Percentiles rank a stretch among this genome's conserved stretches.
Evolutionary conservation across 2,797 vertebrate species (phyloP).

Genomic region (Myotis vivesi): DNA sequence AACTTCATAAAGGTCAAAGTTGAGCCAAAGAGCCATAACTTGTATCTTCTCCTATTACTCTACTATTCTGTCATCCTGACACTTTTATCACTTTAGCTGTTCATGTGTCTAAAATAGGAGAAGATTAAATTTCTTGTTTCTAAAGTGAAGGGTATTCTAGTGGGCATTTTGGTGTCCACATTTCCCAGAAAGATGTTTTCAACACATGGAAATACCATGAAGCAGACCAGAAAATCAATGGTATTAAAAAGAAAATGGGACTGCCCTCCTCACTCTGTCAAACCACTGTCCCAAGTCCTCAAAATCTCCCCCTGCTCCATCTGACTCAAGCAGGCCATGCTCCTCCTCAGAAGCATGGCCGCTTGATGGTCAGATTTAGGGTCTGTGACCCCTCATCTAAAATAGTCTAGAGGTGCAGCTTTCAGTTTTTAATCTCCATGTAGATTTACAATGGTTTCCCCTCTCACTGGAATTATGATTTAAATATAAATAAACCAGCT

Average conservation of each 20-base stretch:
- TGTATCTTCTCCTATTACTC: conserved; percentile 26
- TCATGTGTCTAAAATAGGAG: conserved; percentile 1
- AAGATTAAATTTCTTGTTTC: conserved; percentile 56
- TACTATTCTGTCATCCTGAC: not conserved
- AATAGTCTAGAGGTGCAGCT: not conserved
- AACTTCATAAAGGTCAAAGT: conserved; percentile 23
- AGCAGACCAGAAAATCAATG: conserved; percentile 42
- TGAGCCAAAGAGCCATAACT: conserved; percentile 20
- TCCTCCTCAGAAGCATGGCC: not conserved
- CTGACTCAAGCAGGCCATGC: not conserved
- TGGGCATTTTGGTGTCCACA: conserved; percentile 60
- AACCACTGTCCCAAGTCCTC: not conserved
- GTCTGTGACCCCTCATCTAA: not conserved
- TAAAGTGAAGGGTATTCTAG: conserved; percentile 55
- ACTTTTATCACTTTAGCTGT: conserved; percentile 17
- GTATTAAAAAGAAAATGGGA: conserved; percentile 49
- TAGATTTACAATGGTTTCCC: conserved; percentile 37
- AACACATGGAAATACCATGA: conserved; percentile 58
- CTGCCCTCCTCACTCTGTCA: not conserved
- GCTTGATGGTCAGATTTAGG: not conserved
- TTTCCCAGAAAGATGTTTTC: conserved; percentile 60
- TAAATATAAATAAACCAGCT: conserved; percentile 61
- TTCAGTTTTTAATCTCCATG: not conserved
- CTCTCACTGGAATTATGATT: conserved; percentile 25
- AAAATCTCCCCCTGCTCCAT: not conserved